Base-by-base conservation (phyloP, 2,113 vertebrate genomes). In the Lathamus discolor region DNA sequence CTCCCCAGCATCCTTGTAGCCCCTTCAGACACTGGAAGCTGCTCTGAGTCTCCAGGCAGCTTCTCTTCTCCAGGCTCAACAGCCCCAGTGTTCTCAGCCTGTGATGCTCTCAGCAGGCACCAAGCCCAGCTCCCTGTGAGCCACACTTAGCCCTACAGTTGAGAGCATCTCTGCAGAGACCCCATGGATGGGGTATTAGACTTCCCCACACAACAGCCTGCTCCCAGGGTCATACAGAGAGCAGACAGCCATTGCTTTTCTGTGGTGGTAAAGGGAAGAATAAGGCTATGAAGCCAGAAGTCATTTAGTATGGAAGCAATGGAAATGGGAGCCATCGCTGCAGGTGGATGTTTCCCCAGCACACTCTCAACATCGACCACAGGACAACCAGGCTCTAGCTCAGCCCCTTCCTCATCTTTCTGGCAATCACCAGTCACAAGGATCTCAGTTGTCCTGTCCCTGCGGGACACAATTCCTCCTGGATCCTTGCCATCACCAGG, bases 131-230 rank as follows among this genome's bases (percentile, higher is more conserved):
- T 77, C 51, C 29, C 52, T 4, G 8, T 3, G 23, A 33, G 20
- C 44, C 39, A 12, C 1, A 3, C 39, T 44, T 13, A 7, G 48
- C 24, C 0, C 1, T 5, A 55, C 0, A 3, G 7, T 6, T 15
- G 10, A 1, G 3, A 68, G 14, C 35, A 13, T 9, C 54, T 17
- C 72, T 9, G 31, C 37, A 33, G 41, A 25, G 35, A 39, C 3
- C 29, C 17, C 22, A 1, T 22, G 17, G 46, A 15, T 3, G 35
- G 22, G 31, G 12, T 37, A 5, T 29, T 44, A 39, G 83, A 54
- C 67, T 55, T n/a, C 59, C 20, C 33, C 43, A 28, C 2, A 0
- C 1, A 3, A 11, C n/a, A 61, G 70, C 39, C 82, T 54, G 51
- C 22, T 23, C 88, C 22, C 0, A 0, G 28, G 31, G n/a, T 23